Conservation (phyloP, 2,113 vertebrate species). For the Chaetodon trifascialis region DNA sequence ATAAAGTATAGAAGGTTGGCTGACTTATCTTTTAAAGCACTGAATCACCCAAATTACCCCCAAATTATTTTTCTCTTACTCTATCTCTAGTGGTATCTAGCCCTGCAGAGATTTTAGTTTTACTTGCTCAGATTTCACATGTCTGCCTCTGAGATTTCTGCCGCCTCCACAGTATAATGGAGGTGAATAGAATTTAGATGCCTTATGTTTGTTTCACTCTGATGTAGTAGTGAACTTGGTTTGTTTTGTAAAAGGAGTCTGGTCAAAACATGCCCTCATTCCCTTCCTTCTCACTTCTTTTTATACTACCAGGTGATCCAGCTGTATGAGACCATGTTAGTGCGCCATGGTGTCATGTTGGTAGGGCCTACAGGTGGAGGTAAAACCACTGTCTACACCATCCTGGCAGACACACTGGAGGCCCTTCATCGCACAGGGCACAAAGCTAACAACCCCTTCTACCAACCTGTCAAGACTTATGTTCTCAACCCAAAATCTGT, state of each 20-base stretch:
- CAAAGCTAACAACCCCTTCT: slow-evolving; percentile 83
- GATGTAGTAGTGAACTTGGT: neutral
- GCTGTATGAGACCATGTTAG: slow-evolving; percentile 91
- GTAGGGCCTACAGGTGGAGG: slow-evolving; percentile 91
- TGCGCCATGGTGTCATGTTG: slow-evolving; percentile 92
- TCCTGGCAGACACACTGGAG: slow-evolving; percentile 86
- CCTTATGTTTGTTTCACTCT: slow-evolving; percentile 3
- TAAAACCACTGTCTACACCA: slow-evolving; percentile 88
- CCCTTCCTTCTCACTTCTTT: neutral
- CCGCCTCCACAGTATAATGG: neutral
- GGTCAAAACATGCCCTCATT: neutral
- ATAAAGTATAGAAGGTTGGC: neutral
- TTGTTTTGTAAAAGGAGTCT: too few relatives aligned
- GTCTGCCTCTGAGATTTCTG: neutral
- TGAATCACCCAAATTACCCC: neutral
- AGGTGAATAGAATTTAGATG: neutral
- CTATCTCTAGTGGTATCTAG: neutral
- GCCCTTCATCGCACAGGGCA: slow-evolving; percentile 77
- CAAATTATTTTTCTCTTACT: neutral
- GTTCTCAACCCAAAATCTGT: slow-evolving; percentile 93
- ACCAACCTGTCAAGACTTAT: slow-evolving; percentile 86
- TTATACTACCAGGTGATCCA: slow-evolving; percentile 85
- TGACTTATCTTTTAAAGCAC: neutral
- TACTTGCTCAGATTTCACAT: neutral
- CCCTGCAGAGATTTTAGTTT: neutral